These are phyloP conservation scores for Cistogaster globosa DNA, from an alignment of 2,888 invertebrate species.

Conservation along the genomic window DNA sequence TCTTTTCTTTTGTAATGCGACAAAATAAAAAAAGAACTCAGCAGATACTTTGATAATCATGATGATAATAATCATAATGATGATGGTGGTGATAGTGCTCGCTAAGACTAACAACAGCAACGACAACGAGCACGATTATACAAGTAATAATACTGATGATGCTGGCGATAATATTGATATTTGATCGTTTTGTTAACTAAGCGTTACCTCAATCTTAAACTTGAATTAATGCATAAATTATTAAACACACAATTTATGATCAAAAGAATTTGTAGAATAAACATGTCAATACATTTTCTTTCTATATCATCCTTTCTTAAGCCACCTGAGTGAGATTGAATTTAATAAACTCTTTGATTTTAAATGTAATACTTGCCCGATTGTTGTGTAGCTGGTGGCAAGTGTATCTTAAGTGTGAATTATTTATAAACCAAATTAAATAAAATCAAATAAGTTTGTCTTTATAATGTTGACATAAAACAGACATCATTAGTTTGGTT, in stretches of 20 bases:
- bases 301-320: background rate
- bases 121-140: background rate
- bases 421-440: slow-evolving; percentile 57
- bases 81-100: slow-evolving; percentile 20
- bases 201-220: slow-evolving; percentile 23
- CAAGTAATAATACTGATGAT: slow-evolving; percentile 27
- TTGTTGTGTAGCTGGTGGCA: background rate
- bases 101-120: slow-evolving; percentile 12
- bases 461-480: slow-evolving; percentile 54
- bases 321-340: slow-evolving; percentile 34
- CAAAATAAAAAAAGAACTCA: background rate
- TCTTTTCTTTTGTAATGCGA: background rate
- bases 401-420: slow-evolving; percentile 30
- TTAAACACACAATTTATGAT: slow-evolving; percentile 26
- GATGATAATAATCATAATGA: slow-evolving; percentile 40
- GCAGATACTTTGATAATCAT: slow-evolving; percentile 41
- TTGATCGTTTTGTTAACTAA: slow-evolving; percentile 61
- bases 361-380: background rate
- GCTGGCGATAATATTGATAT: slow-evolving; percentile 44
- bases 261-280: slow-evolving; percentile 32
- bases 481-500: slow-evolving; percentile 56
- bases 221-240: slow-evolving; percentile 59
- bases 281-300: slow-evolving; percentile 46
- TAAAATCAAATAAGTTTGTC: slow-evolving; percentile 57
- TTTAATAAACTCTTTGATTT: background rate